Evolutionary conservation across 2,888 invertebrate genomes (phyloP), one percentile per base, ranked within the genome.

Genomic region (Leptopilina drosophilae): DNA sequence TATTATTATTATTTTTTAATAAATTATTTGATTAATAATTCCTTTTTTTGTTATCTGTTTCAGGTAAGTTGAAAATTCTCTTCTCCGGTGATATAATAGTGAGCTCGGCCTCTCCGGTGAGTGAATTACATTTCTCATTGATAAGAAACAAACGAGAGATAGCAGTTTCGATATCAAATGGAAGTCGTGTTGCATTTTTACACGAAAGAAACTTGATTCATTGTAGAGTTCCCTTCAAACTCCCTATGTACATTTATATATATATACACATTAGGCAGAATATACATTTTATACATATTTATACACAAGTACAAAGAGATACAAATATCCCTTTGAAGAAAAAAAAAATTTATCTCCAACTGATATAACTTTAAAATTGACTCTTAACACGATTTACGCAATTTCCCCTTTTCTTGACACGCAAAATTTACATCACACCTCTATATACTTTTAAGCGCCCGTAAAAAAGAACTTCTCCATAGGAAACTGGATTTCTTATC

Each of bases 81-180:
- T 5, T 56, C n/a, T 62, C 3, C 11, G 12, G 2, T 4, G 9
- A 49, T 49, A 49, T 49, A 49, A 49, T 49, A 20, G 62, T 15
- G 62, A 62, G 62, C 9, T 9, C 49, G 4, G 42, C 49, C 3
- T 62, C 15, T 62, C 9, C 9, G 64, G 56, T 73, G 26, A 73
- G 73, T 73, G 33, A 73, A 56, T 73, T 73, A 73, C 56, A 49
- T 53, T 69, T 69, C 69, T 53, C 69, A 53, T 53, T 53, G 69
- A 69, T 69, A 69, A 69, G 33, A 69, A 26, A 26, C 12, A 12
- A 49, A 26, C 14, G 26, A 69, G 69, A 69, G 69, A 69, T 69
- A 69, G 53, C 33, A 26, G 20, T 69, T 65, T 53, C 49, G 69
- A 69, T 69, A 69, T 69, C 49, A 20, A 69, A 53, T 69, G 53